A percentile compares a stretch with the other conserved stretches of the same genome.
phyloP scores from a whole-genome alignment of 2,888 invertebrate genomes.

The Drosophila phalerata region DNA sequence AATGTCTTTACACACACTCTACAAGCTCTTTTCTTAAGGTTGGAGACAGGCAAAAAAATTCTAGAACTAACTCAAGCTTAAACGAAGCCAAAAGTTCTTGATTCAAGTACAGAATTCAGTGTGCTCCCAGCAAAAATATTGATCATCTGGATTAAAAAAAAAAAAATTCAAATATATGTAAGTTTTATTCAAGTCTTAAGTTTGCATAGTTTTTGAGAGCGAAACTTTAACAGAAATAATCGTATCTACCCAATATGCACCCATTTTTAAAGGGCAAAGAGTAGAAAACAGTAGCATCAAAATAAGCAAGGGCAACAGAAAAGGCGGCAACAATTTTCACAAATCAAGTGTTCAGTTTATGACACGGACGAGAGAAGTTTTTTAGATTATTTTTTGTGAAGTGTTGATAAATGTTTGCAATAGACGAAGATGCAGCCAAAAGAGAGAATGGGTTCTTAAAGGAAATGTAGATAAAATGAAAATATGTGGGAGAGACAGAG shows the following conservation, averaged over 20 bases:
- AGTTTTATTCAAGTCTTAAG: too few species aligned
- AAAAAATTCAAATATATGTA: too few species aligned
- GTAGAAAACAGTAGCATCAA: neutral
- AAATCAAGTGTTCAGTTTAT: slow-evolving; percentile 74
- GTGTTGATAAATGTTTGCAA: slow-evolving; percentile 59
- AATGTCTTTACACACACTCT: too few species aligned
- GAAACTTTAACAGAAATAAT: neutral
- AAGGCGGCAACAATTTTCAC: slow-evolving; percentile 58
- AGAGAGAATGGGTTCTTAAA: slow-evolving; percentile 7
- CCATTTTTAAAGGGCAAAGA: neutral
- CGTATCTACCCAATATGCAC: neutral
- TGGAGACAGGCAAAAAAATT: too few species aligned
- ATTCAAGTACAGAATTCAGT: too few species aligned
- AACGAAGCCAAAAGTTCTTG: too few species aligned
- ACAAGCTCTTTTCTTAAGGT: too few species aligned
- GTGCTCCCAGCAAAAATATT: too few species aligned
- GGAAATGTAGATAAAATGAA: slow-evolving; percentile 11
- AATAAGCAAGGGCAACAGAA: slow-evolving; percentile 19
- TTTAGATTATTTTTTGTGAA: slow-evolving; percentile 26
- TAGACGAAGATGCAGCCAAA: slow-evolving; percentile 16
- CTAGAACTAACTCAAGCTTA: too few species aligned
- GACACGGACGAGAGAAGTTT: slow-evolving; percentile 39
- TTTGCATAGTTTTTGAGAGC: neutral
- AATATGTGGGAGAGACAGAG: neutral
- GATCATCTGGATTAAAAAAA: too few species aligned